Conservation (phyloP, 2,888 invertebrate genomes). For the Polietes domitor region DNA sequence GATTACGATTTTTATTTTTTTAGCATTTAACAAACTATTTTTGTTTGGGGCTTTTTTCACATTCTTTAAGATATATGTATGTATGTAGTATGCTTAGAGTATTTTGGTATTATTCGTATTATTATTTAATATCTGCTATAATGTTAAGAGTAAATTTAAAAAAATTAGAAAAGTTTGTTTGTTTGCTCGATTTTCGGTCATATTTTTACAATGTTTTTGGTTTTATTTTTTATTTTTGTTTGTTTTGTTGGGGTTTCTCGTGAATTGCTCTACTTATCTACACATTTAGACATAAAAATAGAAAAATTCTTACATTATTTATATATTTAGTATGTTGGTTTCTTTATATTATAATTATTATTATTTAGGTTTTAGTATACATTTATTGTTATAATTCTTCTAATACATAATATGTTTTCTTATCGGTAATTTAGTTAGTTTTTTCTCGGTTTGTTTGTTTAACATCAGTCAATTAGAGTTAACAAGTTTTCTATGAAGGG, state of each 20-base stretch:
- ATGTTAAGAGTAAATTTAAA: constrained; percentile 5
- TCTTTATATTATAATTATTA: constrained; percentile 13
- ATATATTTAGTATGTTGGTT: constrained; percentile 1
- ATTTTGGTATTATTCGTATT: neutral
- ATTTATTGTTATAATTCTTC: constrained; percentile 37
- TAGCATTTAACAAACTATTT: constrained; percentile 16
- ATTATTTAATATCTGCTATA: neutral
- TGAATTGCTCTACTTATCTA: constrained; percentile 57
- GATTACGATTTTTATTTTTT: neutral
- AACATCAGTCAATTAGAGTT: constrained; percentile 57
- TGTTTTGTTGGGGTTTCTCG: constrained; percentile 23
- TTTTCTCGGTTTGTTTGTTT: constrained; percentile 29
- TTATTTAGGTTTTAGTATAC: constrained; percentile 37
- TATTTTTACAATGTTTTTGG: constrained; percentile 21
- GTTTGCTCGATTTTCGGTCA: neutral
- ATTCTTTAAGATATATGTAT: neutral
- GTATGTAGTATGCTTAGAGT: no score
- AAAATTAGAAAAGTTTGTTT: constrained; percentile 28
- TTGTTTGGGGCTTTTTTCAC: neutral
- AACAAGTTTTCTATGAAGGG: constrained; percentile 12
- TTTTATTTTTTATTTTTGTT: constrained; percentile 6
- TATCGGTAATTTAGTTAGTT: neutral
- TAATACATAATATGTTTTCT: neutral
- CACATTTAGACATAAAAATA: constrained; percentile 66
- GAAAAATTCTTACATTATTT: constrained; percentile 47